Base-by-base conservation (phyloP, 2,888 invertebrate species). In the Terebella lapidaria region DNA sequence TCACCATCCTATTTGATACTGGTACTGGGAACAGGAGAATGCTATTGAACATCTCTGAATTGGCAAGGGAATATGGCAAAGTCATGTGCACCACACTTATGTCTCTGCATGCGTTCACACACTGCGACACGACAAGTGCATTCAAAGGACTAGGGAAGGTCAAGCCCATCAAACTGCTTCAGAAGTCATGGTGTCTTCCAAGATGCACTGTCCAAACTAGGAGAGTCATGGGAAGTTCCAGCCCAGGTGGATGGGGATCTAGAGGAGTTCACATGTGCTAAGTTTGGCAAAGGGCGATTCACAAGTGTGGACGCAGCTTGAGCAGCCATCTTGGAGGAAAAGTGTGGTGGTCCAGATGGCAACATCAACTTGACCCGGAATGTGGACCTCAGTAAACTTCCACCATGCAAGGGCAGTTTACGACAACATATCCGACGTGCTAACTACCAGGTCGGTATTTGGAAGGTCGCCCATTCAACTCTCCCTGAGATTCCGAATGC, bases 11-110 rank as follows among this genome's bases (percentile, higher is more conserved):
- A 10, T 49, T n/a, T 49, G 49, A 49, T 24, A 49, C 49, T 49
- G 49, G 49, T 10, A 49, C 49, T n/a, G 49, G 49, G 49, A 49
- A 49, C 49, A 49, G 22, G 15, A 49, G 24, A 22, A 49, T 15
- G 24, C 22, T 49, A n/a, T 10, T 49, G 10, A 22, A 49, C 49
- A 49, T 49, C 42, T 35, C 42, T 35, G 42, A 35, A n/a, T 35
- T 35, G n/a, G 42, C 42, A 35, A 35, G 42, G 42, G 42, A 35
- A n/a, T 35, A 35, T 35, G 42, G 10, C 42, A 10, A 35, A 35
- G n/a, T 15, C 42, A 35, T 35, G 42, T 35, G 42, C 42, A 35
- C 42, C 10, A n/a, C 42, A n/a, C 42, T 35, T 10, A 35, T 35
- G n/a, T 35, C 10, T 35, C 10, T 35, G 10, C n/a, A n/a, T 35